Base-by-base conservation (phyloP, 2,888 invertebrate genomes). In the Leptopterna dolabrata region DNA sequence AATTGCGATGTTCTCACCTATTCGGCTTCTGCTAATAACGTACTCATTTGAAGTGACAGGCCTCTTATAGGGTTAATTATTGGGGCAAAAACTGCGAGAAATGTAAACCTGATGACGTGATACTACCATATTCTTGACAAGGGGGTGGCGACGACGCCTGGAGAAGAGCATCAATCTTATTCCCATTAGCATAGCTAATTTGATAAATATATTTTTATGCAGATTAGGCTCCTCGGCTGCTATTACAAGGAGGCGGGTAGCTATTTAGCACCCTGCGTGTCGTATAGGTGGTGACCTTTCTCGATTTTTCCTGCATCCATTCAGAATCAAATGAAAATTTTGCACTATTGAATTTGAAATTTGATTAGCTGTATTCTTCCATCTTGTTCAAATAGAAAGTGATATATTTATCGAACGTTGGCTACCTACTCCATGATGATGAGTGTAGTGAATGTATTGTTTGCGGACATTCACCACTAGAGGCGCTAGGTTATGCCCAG, bases 181-280 rank as follows among this genome's bases (percentile, higher is more conserved):
- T 19, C 51, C 85, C 45, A 87, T 87, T 87, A 80, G 86, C 86
- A 87, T 87, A 70, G 80, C 86, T 87, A 80, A 87, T 87, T 80
- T 87, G 86, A 87, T 87, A 87, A 87, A 87, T 87, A 87, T 87
- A 87, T 87, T 87, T 87, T 41, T 87, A 87, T 87, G 86, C 43
- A 80, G 71, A 87, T 87, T 80, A 87, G 86, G 78, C 36, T 36
- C 24, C 85, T n/a, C 70, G 70, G 80, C 80, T 27, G 80, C 71
- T 87, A 87, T 87, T 87, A 87, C 43, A 27, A 24, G 51, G 76
- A 24, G 41, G 47, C 27, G 71, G 30, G 73, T 85, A 85, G 73
- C 73, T 85, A 85, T 85, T 85, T 85, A 73, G 85, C 85, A 85
- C 85, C 85, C 85, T 36, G 47, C 78, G 6, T 43, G 45, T 16